These are phyloP conservation scores for Lateolabrax maculatus DNA, from an alignment of 2,797 vertebrate species.

Conservation along the genomic window DNA sequence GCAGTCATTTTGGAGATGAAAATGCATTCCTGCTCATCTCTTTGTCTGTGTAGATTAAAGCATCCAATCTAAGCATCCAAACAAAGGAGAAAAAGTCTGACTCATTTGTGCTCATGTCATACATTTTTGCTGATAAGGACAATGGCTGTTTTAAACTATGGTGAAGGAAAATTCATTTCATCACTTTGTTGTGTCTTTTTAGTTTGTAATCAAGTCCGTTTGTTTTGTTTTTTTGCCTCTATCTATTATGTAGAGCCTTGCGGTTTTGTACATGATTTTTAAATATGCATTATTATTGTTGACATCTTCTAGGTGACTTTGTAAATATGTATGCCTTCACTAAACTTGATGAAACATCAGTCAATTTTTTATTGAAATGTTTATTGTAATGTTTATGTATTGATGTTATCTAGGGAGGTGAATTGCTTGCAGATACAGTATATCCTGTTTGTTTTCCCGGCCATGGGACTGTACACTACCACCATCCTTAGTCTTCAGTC, in stretches of 20 bases:
- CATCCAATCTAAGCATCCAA: constrained; percentile 37
- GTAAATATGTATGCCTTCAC: constrained; percentile 46
- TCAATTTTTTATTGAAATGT: constrained; percentile 47
- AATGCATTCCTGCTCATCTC: constrained; percentile 43
- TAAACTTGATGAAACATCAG: constrained; percentile 36
- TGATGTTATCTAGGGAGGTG: constrained; percentile 60
- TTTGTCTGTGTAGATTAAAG: constrained; percentile 57
- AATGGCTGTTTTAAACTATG: constrained; percentile 28
- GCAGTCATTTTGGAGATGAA: constrained; percentile 64
- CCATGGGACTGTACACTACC: constrained; percentile 2
- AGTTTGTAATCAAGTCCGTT: constrained; percentile 50
- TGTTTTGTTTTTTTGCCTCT: constrained; percentile 3
- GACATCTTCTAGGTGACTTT: constrained; percentile 42
- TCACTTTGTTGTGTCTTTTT: constrained; percentile 42
- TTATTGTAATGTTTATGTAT: constrained; percentile 44
- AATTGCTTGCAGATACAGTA: constrained; percentile 53
- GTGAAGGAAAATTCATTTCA: constrained; percentile 44
- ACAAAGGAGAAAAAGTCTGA: constrained; percentile 47
- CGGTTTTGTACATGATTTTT: constrained; percentile 15
- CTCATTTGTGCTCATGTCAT: constrained; percentile 44
- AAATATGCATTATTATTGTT: constrained; percentile 2
- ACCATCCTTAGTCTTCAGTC: constrained; percentile 1
- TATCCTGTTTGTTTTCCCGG: constrained; percentile 42
- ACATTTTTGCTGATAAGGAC: constrained; percentile 64
- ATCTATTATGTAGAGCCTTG: background rate